A percentile compares a stretch with the other conserved stretches of the same genome.
Evolutionary conservation across 2,888 invertebrate species (phyloP).

Genomic region (Synergus laeviventris): DNA sequence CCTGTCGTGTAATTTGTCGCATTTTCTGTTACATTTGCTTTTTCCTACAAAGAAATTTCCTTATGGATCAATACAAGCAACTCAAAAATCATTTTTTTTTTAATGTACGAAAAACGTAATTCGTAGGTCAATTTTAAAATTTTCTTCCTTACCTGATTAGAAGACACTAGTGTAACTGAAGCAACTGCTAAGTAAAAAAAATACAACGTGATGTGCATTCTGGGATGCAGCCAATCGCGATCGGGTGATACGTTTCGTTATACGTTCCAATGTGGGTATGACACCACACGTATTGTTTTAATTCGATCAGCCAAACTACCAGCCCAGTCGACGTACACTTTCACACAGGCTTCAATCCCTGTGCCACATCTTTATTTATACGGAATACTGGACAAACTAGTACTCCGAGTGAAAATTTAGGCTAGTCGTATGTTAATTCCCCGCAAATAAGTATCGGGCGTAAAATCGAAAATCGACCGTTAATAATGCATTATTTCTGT

Average conservation of each 20-base stretch:
- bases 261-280: constrained; percentile 51
- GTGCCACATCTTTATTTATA: constrained; percentile 74
- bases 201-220: constrained; percentile 52
- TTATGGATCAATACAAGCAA: not conserved
- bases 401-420: constrained; percentile 69
- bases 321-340: constrained; percentile 67
- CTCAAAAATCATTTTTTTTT: not conserved
- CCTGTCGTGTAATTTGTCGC: constrained; percentile 8
- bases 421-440: constrained; percentile 68
- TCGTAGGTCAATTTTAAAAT: not conserved
- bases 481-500: constrained; percentile 1
- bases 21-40: not conserved
- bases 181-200: constrained; percentile 48
- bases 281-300: constrained; percentile 56
- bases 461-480: constrained; percentile 3
- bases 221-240: constrained; percentile 40
- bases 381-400: constrained; percentile 69
- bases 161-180: not conserved
- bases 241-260: constrained; percentile 47
- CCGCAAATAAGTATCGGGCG: constrained; percentile 35
- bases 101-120: not conserved
- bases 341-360: constrained; percentile 70
- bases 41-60: not conserved
- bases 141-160: constrained; percentile 47
- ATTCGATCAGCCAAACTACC: constrained; percentile 59